Conservation (phyloP, 1,140 invertebrate genomes). For the Drosophila cardini region DNA sequence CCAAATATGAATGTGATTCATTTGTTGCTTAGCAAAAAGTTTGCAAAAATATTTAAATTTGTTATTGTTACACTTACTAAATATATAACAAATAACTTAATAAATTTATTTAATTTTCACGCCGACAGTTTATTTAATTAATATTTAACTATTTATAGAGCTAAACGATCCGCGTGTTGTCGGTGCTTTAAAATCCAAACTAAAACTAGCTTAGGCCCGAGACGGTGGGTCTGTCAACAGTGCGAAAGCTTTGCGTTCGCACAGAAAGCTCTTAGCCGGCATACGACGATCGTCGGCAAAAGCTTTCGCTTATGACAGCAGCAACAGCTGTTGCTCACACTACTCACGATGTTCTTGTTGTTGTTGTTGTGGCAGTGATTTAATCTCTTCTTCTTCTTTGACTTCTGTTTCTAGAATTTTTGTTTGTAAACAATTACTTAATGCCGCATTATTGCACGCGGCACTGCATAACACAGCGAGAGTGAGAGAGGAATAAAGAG, state of each 20-base stretch:
- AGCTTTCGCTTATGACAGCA: constrained; percentile 32
- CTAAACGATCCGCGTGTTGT: constrained; percentile 34
- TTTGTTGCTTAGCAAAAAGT: constrained; percentile 5
- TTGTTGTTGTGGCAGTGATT: constrained; percentile 20
- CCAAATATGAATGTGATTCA: not conserved
- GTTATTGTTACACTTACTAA: constrained; percentile 25
- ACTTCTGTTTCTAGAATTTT: constrained; percentile 31
- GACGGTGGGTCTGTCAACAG: constrained; percentile 19
- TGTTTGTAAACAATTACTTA: constrained; percentile 55
- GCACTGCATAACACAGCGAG: not conserved
- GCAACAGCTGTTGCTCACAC: constrained; percentile 35
- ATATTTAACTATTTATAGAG: constrained; percentile 38
- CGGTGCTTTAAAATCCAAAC: constrained; percentile 53
- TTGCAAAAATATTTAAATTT: constrained; percentile 22
- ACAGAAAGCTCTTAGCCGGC: constrained; percentile 40
- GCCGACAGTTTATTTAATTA: constrained; percentile 26
- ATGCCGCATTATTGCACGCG: constrained; percentile 44
- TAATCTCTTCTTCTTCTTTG: constrained; percentile 9
- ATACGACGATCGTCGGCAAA: constrained; percentile 29
- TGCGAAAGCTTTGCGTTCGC: constrained; percentile 33
- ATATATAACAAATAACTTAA: constrained; percentile 19
- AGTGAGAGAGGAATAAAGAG: not conserved
- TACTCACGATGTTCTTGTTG: constrained; percentile 8
- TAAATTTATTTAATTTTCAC: constrained; percentile 24
- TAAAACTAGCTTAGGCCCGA: constrained; percentile 63